Evolutionary conservation across 2,888 invertebrate species (phyloP).

Genomic region (Crepidodera aurea): DNA sequence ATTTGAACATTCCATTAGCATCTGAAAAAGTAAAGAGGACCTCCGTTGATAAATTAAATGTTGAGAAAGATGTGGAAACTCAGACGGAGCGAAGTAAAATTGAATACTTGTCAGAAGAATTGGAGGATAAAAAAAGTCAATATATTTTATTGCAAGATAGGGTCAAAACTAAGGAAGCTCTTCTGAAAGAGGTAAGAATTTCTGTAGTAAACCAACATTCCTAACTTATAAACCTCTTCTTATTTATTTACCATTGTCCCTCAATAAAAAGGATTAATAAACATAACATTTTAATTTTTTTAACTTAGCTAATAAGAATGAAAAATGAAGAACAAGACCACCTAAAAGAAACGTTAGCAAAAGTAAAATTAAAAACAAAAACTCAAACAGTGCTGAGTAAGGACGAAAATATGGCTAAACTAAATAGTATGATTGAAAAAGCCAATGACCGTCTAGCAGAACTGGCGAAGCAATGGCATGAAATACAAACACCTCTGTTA

Average conservation of each 20-base stretch:
- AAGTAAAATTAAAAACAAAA: conserved; percentile 66
- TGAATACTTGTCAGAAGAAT: conserved; percentile 57
- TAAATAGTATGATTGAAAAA: conserved; percentile 67
- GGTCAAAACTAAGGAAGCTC: conserved; percentile 39
- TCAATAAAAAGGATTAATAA: too few species aligned
- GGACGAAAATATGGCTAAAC: conserved; percentile 67
- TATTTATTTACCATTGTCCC: neutral
- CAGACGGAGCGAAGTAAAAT: conserved; percentile 35
- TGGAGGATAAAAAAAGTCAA: conserved; percentile 54
- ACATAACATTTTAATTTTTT: neutral
- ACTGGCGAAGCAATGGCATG: conserved; percentile 77
- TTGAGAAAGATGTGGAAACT: conserved; percentile 30
- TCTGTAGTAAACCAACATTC: neutral
- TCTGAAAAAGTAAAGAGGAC: conserved; percentile 19
- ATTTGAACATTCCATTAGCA: conserved; percentile 22
- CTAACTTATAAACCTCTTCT: conserved; percentile 1
- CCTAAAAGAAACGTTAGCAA: conserved; percentile 59
- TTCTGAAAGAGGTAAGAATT: conserved; percentile 43
- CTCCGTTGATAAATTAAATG: conserved; percentile 11
- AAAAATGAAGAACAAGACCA: conserved; percentile 59
- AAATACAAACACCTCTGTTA: conserved; percentile 72
- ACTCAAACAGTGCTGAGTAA: conserved; percentile 73
- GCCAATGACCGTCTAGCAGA: conserved; percentile 70
- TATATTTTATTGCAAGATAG: conserved; percentile 47
- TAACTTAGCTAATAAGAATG: conserved; percentile 37